A percentile compares a stretch with the other conserved stretches of the same genome.
These are phyloP conservation scores for Macaria notata DNA, from an alignment of 2,888 invertebrate species.

Conservation along the genomic window DNA sequence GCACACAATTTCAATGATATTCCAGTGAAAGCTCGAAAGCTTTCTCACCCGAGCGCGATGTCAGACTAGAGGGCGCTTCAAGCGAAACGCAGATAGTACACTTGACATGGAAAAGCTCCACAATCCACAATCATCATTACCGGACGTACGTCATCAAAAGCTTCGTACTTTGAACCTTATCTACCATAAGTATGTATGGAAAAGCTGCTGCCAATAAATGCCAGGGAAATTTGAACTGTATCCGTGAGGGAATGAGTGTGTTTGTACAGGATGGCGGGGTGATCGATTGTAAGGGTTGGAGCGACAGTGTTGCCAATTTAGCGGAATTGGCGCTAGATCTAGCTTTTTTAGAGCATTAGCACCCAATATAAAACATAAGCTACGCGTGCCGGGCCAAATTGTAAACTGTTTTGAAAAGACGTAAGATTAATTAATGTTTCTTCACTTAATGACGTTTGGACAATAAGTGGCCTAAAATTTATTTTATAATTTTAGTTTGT, in stretches of 20 bases:
- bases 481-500: no score
- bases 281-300: conserved; percentile 66
- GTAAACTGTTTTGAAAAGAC: no score
- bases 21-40: no score
- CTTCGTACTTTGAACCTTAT: conserved; percentile 17
- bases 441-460: no score
- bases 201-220: no score
- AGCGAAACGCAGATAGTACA: conserved; percentile 24
- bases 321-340: conserved; percentile 25
- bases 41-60: conserved; percentile 12
- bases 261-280: conserved; percentile 48
- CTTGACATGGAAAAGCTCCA: conserved; percentile 41
- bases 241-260: conserved; percentile 37
- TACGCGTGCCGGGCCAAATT: no score
- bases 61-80: conserved; percentile 19
- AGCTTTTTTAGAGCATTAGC: no score
- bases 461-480: no score
- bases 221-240: conserved; percentile 42
- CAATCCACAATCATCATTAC: conserved; percentile 55
- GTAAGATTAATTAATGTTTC: no score
- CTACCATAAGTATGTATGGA: no score
- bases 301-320: conserved; percentile 28
- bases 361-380: no score
- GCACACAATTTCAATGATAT: no score
- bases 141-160: conserved; percentile 40